phyloP scores from a whole-genome alignment of 2,888 invertebrate genomes.

The Cyaniris semiargus region DNA sequence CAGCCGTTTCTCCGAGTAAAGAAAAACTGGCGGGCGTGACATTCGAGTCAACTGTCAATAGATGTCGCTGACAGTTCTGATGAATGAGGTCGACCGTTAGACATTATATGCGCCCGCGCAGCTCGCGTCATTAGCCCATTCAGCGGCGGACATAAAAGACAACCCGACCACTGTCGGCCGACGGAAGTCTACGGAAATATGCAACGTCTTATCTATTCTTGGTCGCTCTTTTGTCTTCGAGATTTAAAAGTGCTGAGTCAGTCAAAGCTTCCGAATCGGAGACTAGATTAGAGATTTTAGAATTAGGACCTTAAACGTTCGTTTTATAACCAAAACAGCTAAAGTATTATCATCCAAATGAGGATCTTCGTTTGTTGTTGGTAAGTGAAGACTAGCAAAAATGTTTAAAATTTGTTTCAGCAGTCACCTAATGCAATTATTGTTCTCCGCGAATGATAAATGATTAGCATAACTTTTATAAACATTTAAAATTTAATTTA shows the following conservation, averaged over 20 bases:
- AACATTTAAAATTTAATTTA: neutral
- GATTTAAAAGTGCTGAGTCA: slow-evolving; percentile 31
- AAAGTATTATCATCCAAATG: neutral
- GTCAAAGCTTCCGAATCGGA: neutral
- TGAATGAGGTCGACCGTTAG: slow-evolving; percentile 74
- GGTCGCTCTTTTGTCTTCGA: slow-evolving; percentile 41
- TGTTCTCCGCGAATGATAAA: neutral
- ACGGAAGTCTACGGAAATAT: slow-evolving; percentile 67
- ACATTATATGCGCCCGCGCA: slow-evolving; percentile 51
- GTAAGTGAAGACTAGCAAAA: too few relatives aligned
- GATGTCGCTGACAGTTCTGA: slow-evolving; percentile 76
- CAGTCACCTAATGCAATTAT: neutral
- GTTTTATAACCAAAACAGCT: neutral
- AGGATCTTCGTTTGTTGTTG: too few relatives aligned
- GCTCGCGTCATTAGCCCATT: slow-evolving; percentile 67
- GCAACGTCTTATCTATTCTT: slow-evolving; percentile 50
- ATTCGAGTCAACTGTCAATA: slow-evolving; percentile 74
- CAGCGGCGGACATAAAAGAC: slow-evolving; percentile 69
- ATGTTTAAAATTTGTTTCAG: too few relatives aligned
- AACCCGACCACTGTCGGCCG: slow-evolving; percentile 61
- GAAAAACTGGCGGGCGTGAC: slow-evolving; percentile 54
- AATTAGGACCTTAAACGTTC: neutral
- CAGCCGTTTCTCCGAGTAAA: slow-evolving; percentile 29
- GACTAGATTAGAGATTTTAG: neutral
- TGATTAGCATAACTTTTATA: neutral